Conservation (phyloP, 2,888 invertebrate genomes). For the Aporophyla nigra region DNA sequence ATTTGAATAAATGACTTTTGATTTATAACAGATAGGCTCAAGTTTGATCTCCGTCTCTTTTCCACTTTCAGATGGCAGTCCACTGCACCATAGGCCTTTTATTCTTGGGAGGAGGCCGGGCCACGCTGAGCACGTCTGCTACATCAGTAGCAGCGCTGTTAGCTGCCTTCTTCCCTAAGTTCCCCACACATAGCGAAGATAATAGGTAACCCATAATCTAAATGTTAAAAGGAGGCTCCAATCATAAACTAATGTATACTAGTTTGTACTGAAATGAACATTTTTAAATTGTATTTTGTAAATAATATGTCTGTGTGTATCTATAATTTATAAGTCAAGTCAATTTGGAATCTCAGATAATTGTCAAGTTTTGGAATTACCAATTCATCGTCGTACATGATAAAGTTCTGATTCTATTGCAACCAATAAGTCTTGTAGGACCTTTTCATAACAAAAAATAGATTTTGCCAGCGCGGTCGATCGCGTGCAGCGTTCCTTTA, state of each 20-base stretch:
- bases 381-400: neutral
- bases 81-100: slow-evolving; percentile 98
- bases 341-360: neutral
- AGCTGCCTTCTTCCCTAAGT: slow-evolving; percentile 98
- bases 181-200: slow-evolving; percentile 98
- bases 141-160: slow-evolving; percentile 97
- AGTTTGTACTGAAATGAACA: too few relatives aligned
- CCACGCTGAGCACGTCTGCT: slow-evolving; percentile 95
- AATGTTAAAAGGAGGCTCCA: too few relatives aligned
- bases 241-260: too few relatives aligned
- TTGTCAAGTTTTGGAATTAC: neutral
- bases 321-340: neutral
- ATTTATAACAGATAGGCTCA: neutral
- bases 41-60: neutral
- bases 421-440: neutral
- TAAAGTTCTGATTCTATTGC: neutral
- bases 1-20: too few relatives aligned
- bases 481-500: too few relatives aligned
- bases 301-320: too few relatives aligned
- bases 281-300: too few relatives aligned
- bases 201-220: slow-evolving; percentile 92
- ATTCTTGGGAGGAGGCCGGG: slow-evolving; percentile 98
- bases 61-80: slow-evolving; percentile 94
- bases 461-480: too few relatives aligned
- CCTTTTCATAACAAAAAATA: neutral